Percentiles rank a stretch among this genome's conserved stretches.
phyloP scores from a whole-genome alignment of 2,888 invertebrate genomes.

The Himalopsyche japonica region DNA sequence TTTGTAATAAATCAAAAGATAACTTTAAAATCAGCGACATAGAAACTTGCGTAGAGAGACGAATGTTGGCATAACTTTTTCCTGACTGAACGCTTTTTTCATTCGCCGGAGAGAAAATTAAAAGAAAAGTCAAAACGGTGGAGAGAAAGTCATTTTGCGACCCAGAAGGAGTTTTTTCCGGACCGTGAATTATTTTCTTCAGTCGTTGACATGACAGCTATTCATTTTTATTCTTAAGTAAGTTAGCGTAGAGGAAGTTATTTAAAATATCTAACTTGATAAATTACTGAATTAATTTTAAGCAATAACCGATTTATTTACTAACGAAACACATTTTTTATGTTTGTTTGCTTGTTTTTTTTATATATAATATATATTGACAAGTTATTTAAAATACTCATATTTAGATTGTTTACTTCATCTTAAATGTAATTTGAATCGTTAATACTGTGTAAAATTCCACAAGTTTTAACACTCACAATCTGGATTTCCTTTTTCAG shows the following conservation, averaged over 20 bases:
- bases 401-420: too few relatives aligned
- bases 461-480: too few relatives aligned
- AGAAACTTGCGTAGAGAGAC: background rate
- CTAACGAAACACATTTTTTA: too few relatives aligned
- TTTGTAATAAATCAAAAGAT: background rate
- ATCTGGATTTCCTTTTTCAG: too few relatives aligned
- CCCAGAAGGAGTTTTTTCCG: background rate
- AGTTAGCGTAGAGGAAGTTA: background rate
- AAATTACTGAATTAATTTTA: background rate
- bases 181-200: background rate
- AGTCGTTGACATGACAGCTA: background rate
- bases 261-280: background rate
- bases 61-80: background rate
- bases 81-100: background rate
- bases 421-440: too few relatives aligned
- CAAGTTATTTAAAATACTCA: too few relatives aligned
- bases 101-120: background rate
- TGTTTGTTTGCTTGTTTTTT: too few relatives aligned
- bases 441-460: too few relatives aligned
- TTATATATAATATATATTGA: too few relatives aligned
- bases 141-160: background rate
- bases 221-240: background rate
- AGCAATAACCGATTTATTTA: background rate
- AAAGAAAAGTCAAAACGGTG: background rate
- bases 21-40: background rate